A percentile compares a stretch with the other conserved stretches of the same genome.
phyloP scores from a whole-genome alignment of 37 sponge, comb jelly and placozoan species.

The Sycon ciliatum region DNA sequence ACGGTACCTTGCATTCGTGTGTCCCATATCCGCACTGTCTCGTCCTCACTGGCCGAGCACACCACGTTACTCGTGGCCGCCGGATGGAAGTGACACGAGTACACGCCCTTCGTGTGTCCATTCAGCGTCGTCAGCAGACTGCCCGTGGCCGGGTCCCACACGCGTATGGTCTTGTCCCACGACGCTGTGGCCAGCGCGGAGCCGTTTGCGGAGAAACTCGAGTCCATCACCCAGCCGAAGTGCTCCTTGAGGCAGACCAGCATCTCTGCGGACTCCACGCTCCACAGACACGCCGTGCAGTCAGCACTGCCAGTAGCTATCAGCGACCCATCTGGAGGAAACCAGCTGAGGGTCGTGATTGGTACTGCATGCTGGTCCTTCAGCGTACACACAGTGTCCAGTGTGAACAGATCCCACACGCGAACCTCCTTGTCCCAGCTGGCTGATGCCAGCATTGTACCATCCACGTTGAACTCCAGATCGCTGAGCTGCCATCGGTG shows the following conservation, averaged over 20 bases:
- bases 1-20: too few species aligned
- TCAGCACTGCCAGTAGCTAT: conserved; percentile 70
- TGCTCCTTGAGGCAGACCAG: conserved; percentile 38
- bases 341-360: conserved; percentile 60
- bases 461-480: conserved; percentile 58
- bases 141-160: conserved; percentile 65
- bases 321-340: conserved; percentile 43
- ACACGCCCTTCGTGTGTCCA: conserved; percentile 63
- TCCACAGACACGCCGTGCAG: conserved; percentile 56
- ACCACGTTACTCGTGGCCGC: conserved; percentile 33
- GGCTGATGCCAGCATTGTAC: conserved; percentile 51
- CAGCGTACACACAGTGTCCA: conserved; percentile 36
- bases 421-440: conserved; percentile 77
- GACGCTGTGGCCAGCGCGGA: conserved; percentile 65
- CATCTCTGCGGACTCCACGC: conserved; percentile 37
- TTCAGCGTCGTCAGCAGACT: conserved; percentile 43
- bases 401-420: conserved; percentile 54
- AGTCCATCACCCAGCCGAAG: conserved; percentile 66
- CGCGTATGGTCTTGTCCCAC: conserved; percentile 70
- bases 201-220: conserved; percentile 41
- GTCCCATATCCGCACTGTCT: conserved; percentile 62
- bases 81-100: conserved; percentile 65
- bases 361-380: conserved; percentile 54
- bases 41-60: conserved; percentile 60
- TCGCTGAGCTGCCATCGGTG: conserved; percentile 69